Percentiles rank a stretch among this genome's conserved stretches.
These are phyloP conservation scores for Notothenia rossii DNA, from an alignment of 2,113 vertebrate species.

Conservation along the genomic window DNA sequence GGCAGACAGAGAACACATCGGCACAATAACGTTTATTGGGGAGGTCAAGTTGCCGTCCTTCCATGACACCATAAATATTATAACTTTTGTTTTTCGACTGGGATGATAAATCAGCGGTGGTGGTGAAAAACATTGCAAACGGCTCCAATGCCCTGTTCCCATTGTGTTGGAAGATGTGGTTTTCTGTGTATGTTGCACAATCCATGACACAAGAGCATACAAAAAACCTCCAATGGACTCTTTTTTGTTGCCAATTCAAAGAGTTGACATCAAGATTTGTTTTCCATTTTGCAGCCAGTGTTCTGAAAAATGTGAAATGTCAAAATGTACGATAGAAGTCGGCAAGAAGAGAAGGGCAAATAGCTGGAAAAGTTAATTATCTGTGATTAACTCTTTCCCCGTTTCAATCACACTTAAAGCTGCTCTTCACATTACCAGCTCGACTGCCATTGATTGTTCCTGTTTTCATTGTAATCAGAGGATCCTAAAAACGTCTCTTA, in stretches of 20 bases:
- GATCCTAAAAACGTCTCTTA: not conserved
- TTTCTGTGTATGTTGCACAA: not conserved
- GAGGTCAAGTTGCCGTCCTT: constrained; percentile 4
- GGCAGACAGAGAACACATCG: not conserved
- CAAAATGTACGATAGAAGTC: not conserved
- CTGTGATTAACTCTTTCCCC: not conserved
- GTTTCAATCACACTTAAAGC: constrained; percentile 4
- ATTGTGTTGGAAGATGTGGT: not conserved
- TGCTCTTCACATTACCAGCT: constrained; percentile 9
- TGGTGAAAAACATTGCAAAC: not conserved
- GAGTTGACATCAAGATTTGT: not conserved
- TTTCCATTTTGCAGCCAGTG: constrained; percentile 11
- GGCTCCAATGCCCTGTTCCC: not conserved
- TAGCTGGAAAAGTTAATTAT: not conserved
- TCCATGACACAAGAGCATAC: not conserved
- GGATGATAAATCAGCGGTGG: not conserved
- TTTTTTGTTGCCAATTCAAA: not conserved
- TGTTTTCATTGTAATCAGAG: constrained; percentile 37
- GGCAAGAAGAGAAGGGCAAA: not conserved
- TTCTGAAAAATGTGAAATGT: constrained; percentile 6
- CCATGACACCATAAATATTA: constrained; percentile 4
- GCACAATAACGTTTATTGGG: constrained; percentile 39
- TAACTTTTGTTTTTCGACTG: constrained; percentile 14
- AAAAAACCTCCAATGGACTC: not conserved
- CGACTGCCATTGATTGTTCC: not conserved